Evolutionary conservation across 2,888 invertebrate species (phyloP), one percentile per base, ranked within the genome.

Genomic region (Eurois occulta): DNA sequence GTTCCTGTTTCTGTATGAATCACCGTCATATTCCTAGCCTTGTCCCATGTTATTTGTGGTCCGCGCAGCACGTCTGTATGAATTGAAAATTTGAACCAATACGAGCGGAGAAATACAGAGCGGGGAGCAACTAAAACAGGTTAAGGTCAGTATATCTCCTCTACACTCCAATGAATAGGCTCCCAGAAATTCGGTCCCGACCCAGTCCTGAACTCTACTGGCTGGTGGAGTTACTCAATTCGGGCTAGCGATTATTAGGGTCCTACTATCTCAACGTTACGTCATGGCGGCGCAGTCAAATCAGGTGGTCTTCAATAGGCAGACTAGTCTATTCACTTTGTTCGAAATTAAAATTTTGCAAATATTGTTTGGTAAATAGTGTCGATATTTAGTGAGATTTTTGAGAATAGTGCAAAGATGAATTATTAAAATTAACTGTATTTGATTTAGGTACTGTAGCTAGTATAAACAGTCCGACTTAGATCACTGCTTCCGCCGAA

Each of bases 401-500:
- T 52, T 18, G n/a, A n/a, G n/a, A n/a, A n/a, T n/a, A 13, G 38
- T 52, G 32, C 41, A 41, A 55, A 41, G 58, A 38, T 18, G n/a
- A 46, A 46, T 18, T 60, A 24, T 4, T 18, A 18, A 24, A 28
- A 28, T 13, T 28, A 28, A 28, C 28, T 58, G 7, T 2, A 41
- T 41, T 18, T 32, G 10, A 38, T 48, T 7, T n/a, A 24, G 8
- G 21, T 5, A 7, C 32, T 69, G 35, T 7, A 72, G 2, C 28
- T 71, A 70, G 64, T 46, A 32, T 8, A 24, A n/a, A 43, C 13
- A 72, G 65, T 21, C 48, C 48, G 70, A 69, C 32, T 75, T 43
- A 62, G 64, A 48, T 66, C 43, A 65, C 60, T 43, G 60, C 69
- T 81, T 65, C 69, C 60, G 65, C 21, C 24, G 60, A n/a, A 35